phyloP scores from a whole-genome alignment of 1,140 invertebrate genomes.

The Arion vulgaris region DNA sequence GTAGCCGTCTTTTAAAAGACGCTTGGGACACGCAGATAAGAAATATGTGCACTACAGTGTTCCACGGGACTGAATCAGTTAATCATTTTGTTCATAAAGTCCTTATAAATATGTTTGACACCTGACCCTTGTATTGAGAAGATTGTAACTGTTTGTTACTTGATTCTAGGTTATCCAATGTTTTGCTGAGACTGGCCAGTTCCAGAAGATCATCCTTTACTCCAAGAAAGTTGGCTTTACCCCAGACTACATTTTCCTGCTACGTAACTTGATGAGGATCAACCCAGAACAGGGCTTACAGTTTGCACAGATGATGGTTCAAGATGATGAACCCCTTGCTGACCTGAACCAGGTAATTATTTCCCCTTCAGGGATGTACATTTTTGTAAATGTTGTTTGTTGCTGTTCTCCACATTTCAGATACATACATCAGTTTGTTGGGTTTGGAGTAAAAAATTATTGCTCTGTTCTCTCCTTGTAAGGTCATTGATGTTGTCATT shows the following conservation, averaged over 20 bases:
- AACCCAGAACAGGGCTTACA: conserved; percentile 91
- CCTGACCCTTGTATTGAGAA: too few species aligned
- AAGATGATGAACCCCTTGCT: conserved; percentile 96
- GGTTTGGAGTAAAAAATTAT: background rate
- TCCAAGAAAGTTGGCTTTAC: conserved; percentile 99
- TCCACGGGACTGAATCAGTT: too few species aligned
- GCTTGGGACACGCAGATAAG: too few species aligned
- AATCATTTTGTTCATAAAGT: too few species aligned
- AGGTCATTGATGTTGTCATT: too few species aligned
- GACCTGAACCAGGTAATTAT: conserved; percentile 90
- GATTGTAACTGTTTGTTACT: too few species aligned
- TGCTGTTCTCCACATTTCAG: background rate
- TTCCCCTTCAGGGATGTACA: background rate
- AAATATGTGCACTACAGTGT: too few species aligned
- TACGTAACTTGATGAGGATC: conserved; percentile 96
- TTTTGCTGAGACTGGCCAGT: conserved; percentile 99
- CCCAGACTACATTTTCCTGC: conserved; percentile 96
- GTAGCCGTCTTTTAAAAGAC: too few species aligned
- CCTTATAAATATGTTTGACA: too few species aligned
- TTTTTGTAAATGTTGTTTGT: background rate
- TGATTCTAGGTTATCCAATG: conserved; percentile 93
- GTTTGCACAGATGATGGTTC: conserved; percentile 89
- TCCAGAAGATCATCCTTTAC: conserved; percentile 99
- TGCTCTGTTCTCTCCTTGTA: too few species aligned
- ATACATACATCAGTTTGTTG: background rate